Conservation (phyloP, 2,888 invertebrate genomes). For the Patella ulyssiponensis region DNA sequence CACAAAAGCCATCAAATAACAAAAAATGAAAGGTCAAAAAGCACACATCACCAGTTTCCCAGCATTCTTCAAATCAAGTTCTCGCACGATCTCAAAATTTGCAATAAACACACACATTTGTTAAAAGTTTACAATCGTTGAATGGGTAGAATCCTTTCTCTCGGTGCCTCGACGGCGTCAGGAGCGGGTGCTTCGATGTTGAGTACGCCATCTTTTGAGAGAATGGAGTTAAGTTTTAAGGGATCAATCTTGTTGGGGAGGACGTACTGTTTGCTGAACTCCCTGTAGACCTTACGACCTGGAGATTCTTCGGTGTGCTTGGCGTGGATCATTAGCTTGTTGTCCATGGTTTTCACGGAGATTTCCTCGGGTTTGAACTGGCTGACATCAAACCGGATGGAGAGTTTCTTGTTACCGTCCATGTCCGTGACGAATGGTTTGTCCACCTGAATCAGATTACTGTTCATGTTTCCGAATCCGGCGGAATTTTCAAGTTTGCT, state of each 20-base stretch:
- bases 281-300: conserved; percentile 96
- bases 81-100: no score
- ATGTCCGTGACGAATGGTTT: conserved; percentile 53
- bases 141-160: conserved; percentile 86
- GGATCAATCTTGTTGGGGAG: conserved; percentile 97
- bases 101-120: no score
- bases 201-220: conserved; percentile 96
- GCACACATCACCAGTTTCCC: no score
- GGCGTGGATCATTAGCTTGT: conserved; percentile 87
- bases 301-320: conserved; percentile 98
- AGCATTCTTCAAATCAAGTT: no score
- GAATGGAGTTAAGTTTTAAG: conserved; percentile 93
- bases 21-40: no score
- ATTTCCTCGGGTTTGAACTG: conserved; percentile 97
- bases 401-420: conserved; percentile 89
- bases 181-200: conserved; percentile 98
- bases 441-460: conserved; percentile 44
- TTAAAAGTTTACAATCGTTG: conserved; percentile 21
- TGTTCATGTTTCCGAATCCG: conserved; percentile 16
- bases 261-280: conserved; percentile 97
- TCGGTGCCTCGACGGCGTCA: conserved; percentile 78
- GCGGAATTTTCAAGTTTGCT: background rate
- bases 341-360: conserved; percentile 98
- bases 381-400: conserved; percentile 96
- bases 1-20: no score